Percentiles rank a stretch among this genome's conserved stretches.
Evolutionary conservation across 2,797 vertebrate genomes (phyloP).

Genomic region (Epinephelus coioides): DNA sequence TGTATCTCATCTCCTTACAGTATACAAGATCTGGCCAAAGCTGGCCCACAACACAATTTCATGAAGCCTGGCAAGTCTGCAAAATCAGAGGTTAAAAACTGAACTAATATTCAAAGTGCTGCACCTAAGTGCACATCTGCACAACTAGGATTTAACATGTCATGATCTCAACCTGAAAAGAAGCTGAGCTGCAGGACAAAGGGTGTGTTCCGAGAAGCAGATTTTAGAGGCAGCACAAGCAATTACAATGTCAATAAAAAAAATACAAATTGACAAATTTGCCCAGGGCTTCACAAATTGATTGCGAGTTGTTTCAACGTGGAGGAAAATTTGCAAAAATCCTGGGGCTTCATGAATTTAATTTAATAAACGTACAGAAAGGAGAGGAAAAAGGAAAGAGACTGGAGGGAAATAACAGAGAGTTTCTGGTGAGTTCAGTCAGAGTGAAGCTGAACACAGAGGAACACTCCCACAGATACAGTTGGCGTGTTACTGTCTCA

Average conservation of each 20-base stretch:
- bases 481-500: background rate
- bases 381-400: background rate
- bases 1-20: background rate
- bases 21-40: background rate
- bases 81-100: background rate
- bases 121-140: background rate
- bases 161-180: too few relatives aligned
- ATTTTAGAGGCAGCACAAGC: background rate
- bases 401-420: background rate
- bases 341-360: too few relatives aligned
- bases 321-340: too few relatives aligned
- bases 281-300: background rate
- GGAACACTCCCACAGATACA: too few relatives aligned
- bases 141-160: background rate
- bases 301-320: too few relatives aligned
- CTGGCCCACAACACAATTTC: background rate
- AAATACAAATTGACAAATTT: background rate
- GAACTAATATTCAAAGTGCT: background rate
- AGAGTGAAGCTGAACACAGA: background rate
- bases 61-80: background rate
- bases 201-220: too few relatives aligned
- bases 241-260: background rate
- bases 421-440: background rate
- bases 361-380: too few relatives aligned
- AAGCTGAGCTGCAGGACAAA: background rate